Percentiles rank a stretch among this genome's conserved stretches.
Conservation (phyloP, 1,140 invertebrate genomes). For the Apis florea region DNA sequence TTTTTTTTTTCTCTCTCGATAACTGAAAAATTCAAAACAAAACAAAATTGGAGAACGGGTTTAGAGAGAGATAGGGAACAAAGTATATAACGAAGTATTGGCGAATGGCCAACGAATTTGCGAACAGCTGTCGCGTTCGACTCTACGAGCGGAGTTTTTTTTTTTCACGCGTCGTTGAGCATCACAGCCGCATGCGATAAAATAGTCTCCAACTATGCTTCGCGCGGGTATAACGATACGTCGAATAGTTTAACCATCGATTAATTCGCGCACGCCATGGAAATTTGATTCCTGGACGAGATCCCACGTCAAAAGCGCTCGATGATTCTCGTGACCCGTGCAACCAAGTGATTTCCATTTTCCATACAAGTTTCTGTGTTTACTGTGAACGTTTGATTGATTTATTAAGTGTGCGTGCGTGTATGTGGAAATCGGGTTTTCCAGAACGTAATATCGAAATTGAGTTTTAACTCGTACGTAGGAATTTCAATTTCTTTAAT, state of each 20-base stretch:
- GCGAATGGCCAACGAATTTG: not conserved
- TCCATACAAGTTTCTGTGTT: too few species aligned
- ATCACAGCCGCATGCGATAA: not conserved
- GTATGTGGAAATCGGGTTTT: too few species aligned
- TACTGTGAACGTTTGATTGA: too few species aligned
- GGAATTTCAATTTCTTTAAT: too few species aligned
- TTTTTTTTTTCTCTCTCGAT: too few species aligned
- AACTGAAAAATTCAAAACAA: too few species aligned
- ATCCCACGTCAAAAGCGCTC: not conserved
- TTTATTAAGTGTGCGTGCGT: too few species aligned
- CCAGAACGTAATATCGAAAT: too few species aligned
- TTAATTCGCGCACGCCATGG: slow-evolving; percentile 18
- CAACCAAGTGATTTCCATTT: slow-evolving; percentile 2
- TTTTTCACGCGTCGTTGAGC: not conserved
- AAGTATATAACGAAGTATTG: not conserved
- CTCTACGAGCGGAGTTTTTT: not conserved
- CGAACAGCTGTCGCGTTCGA: not conserved
- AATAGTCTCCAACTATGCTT: not conserved
- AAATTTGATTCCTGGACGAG: slow-evolving; percentile 12
- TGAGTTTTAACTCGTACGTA: too few species aligned
- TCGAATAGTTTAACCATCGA: slow-evolving; percentile 37
- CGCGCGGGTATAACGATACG: slow-evolving; percentile 8
- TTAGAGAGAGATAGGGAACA: not conserved
- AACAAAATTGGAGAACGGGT: too few species aligned
- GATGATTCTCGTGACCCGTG: not conserved